Base-by-base conservation (phyloP, 2,888 invertebrate genomes). In the Hipparchia sbordonii region DNA sequence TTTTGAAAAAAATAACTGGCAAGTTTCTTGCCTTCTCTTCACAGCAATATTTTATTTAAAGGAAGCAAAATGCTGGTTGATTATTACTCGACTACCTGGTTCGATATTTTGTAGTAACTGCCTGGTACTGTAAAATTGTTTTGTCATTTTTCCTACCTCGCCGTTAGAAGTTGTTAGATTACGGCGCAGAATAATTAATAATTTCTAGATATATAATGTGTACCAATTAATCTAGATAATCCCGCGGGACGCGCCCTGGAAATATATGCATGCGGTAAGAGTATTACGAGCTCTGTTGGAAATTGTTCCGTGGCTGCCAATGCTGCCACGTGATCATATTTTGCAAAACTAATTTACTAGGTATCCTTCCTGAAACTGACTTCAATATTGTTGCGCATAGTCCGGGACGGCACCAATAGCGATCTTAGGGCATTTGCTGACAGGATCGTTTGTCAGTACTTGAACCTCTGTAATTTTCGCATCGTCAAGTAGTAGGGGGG, bases 181-280 rank as follows among this genome's bases (percentile, higher is more conserved):
- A 70, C 69, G 57, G 67, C 33, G 39, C 46, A 69, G 61, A 72
- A 70, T 67, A 56, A 70, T 72, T 72, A 71, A 75, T 70, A 73
- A 71, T 75, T 69, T 68, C 69, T 73, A 69, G 63, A 68, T 62
- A 68, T 48, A 60, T 60, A 6, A n/a, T 13, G 65, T 67, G 67
- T 54, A 54, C 73, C 71, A 73, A 75, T 75, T 75, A 75, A 75
- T 75, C 73, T 71, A 59, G 75, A 69, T 75, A 69, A 75, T 75
- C 75, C 71, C 73, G 23, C 52, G 71, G 71, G 74, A 75, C 45
- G 70, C 52, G 73, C 72, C 46, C 46, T n/a, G 67, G 63, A 75
- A 71, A 71, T 72, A 67, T 73, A 73, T 75, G 71, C 71, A 73
- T 61, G 46, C 57, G 60, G 45, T 67, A 67, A 59, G 72, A 67